Conservation (phyloP, 2,113 vertebrate genomes). For the Albula glossodonta region DNA sequence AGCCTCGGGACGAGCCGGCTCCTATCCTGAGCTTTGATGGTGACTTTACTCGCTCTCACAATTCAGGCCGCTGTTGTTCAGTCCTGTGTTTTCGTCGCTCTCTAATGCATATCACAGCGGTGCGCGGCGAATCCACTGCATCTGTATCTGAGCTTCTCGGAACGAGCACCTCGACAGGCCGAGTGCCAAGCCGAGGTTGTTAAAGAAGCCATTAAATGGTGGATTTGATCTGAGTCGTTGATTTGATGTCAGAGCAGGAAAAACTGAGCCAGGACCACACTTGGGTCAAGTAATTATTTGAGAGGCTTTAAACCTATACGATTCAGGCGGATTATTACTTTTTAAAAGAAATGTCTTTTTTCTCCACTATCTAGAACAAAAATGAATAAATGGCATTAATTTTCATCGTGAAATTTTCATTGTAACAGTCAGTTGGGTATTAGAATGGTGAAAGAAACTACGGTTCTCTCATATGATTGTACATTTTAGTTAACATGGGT, state of each 20-base stretch:
- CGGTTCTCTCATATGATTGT: too few species aligned
- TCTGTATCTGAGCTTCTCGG: background rate
- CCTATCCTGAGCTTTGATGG: background rate
- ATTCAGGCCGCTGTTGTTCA: background rate
- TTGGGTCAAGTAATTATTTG: background rate
- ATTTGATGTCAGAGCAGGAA: background rate
- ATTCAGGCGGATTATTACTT: background rate
- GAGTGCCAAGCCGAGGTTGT: background rate
- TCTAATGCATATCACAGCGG: background rate
- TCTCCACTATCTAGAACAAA: too few species aligned
- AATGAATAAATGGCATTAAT: too few species aligned
- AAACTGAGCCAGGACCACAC: background rate
- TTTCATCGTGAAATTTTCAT: too few species aligned
- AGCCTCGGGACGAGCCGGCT: background rate
- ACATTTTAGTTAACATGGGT: too few species aligned
- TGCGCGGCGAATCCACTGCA: too few species aligned
- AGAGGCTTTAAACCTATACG: background rate
- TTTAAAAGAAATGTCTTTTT: too few species aligned
- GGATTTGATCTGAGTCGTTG: background rate
- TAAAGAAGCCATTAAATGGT: background rate
- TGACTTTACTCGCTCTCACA: background rate
- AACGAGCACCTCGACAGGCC: background rate
- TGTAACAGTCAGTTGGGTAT: too few species aligned
- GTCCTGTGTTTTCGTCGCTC: background rate
- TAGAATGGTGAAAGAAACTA: too few species aligned